A percentile compares a stretch with the other conserved stretches of the same genome.
Evolutionary conservation across 2,113 vertebrate genomes (phyloP).

Genomic region (Collichthys lucidus): DNA sequence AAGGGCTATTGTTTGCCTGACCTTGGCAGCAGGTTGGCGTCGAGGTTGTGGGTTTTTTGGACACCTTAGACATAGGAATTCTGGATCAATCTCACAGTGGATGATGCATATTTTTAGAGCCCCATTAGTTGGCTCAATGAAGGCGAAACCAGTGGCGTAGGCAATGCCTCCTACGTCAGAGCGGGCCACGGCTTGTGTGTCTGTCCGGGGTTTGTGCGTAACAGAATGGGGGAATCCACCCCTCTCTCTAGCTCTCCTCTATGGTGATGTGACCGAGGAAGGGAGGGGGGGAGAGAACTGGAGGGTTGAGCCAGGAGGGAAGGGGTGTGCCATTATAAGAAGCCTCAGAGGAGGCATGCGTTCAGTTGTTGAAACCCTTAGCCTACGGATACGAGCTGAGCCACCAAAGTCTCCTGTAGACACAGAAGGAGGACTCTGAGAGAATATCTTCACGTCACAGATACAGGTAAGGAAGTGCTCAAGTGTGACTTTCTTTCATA

Average conservation of each 20-base stretch:
- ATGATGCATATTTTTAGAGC: slow-evolving; percentile 71
- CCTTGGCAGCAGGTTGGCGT: slow-evolving; percentile 46
- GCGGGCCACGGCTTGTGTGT: slow-evolving; percentile 62
- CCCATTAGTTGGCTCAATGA: slow-evolving; percentile 66
- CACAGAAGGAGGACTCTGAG: slow-evolving; percentile 56
- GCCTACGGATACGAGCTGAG: slow-evolving; percentile 81
- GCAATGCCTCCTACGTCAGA: slow-evolving; percentile 75
- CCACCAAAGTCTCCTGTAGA: slow-evolving; percentile 53
- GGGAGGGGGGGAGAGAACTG: slow-evolving; percentile 44
- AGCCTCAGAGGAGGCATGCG: slow-evolving; percentile 80
- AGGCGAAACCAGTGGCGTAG: slow-evolving; percentile 73
- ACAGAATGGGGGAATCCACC: slow-evolving; percentile 75
- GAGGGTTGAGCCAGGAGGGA: slow-evolving; percentile 79
- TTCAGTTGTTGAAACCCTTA: slow-evolving; percentile 82
- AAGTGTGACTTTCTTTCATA: slow-evolving; percentile 13
- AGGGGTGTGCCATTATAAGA: slow-evolving; percentile 86
- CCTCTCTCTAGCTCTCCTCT: slow-evolving; percentile 67
- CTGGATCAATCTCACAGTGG: slow-evolving; percentile 44
- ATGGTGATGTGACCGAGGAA: slow-evolving; percentile 61
- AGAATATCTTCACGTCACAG: slow-evolving; percentile 48
- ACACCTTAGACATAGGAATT: slow-evolving; percentile 48
- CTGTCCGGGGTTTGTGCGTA: slow-evolving; percentile 69
- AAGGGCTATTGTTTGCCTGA: slow-evolving; percentile 21
- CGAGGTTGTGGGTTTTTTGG: slow-evolving; percentile 42
- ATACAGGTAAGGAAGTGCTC: slow-evolving; percentile 78